Conservation (phyloP, 2,888 invertebrate genomes). For the Tribolium freemani region DNA sequence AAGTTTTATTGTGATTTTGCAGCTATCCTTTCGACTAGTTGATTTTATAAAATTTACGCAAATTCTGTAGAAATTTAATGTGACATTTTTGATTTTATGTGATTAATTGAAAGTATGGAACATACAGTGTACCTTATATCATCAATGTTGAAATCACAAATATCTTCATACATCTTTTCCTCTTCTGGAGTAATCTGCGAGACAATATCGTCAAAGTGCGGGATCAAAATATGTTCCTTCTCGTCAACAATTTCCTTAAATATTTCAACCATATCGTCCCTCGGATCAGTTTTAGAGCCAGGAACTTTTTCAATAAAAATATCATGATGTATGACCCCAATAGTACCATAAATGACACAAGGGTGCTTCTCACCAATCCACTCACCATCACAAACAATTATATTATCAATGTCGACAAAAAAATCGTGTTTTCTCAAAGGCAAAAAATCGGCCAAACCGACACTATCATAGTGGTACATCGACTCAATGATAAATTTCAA, state of each 20-base stretch:
- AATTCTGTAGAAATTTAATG: no score
- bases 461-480: constrained; percentile 64
- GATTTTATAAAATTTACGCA: no score
- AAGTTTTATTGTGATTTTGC: no score
- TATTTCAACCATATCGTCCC: constrained; percentile 65
- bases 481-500: constrained; percentile 68
- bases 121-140: constrained; percentile 57
- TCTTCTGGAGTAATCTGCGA: constrained; percentile 68
- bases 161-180: constrained; percentile 65
- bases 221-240: constrained; percentile 62
- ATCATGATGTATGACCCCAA: constrained; percentile 62
- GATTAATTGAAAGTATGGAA: not conserved
- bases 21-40: no score
- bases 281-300: constrained; percentile 60
- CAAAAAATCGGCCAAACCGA: constrained; percentile 64
- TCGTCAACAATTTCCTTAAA: constrained; percentile 60
- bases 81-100: not conserved
- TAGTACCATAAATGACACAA: constrained; percentile 67
- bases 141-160: constrained; percentile 63
- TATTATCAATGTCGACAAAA: constrained; percentile 63
- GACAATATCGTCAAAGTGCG: constrained; percentile 65
- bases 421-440: constrained; percentile 62
- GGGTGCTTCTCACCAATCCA: constrained; percentile 68
- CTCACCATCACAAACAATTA: constrained; percentile 65
- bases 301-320: constrained; percentile 55